Evolutionary conservation across 1,140 invertebrate genomes (phyloP), one percentile per base, ranked within the genome.

Genomic region (Anastatus disparis): DNA sequence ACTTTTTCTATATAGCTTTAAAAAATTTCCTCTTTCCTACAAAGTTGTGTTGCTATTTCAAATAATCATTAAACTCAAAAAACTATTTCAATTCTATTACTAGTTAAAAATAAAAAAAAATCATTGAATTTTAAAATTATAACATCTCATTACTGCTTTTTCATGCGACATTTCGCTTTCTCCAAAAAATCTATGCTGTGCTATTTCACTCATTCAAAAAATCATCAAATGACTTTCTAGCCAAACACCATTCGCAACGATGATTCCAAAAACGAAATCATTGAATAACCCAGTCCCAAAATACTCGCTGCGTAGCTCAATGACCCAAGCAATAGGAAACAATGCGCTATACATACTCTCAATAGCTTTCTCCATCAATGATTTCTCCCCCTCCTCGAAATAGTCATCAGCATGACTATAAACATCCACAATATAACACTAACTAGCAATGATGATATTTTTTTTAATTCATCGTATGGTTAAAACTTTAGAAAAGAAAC

Each of bases 281-380:
- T 27, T 12, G 1, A 53, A 53, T 17, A 15, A 24, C 2, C 17
- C 38, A n/a, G 0, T 20, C 22, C 59, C 67, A 42, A 35, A 58
- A 58, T 46, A 9, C 24, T n/a, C 15, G 0, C 65, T 42, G 2
- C 3, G 17, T 46, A 42, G 13, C 56, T 61, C 55, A 53, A 69
- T 69, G 65, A 65, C 29, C 44, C 52, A 71, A 46, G 70, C 72
- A 71, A 65, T 71, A 68, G 70, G 70, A 56, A 61, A 69, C 52
- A 56, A 74, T 58, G 17, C 55, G 50, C 42, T 55, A 12, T 31
- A n/a, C n/a, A n/a, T n/a, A 29, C 9, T 40, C 46, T 22, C 10
- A n/a, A 1, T 6, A 2, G 17, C 38, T 1, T 46, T 9, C 38
- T 38, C n/a, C 10, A 4, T 6, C 13, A 1, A 48, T 59, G 40